phyloP scores from a whole-genome alignment of 2,797 vertebrate genomes.

The Eurystomus glaucurus region DNA sequence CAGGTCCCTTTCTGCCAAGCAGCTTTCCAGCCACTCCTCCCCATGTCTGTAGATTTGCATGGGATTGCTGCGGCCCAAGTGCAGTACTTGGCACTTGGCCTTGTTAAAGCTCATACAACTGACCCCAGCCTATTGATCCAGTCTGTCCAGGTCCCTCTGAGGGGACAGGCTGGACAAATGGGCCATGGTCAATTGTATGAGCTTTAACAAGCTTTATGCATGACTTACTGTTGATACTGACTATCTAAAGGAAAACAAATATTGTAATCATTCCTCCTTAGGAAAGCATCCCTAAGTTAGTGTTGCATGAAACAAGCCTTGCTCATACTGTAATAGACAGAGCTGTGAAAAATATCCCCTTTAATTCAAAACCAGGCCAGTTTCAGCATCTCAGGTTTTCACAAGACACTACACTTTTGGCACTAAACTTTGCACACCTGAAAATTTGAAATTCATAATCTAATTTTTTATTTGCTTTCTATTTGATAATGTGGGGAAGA shows the following conservation, averaged over 20 bases:
- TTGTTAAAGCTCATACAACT: too few relatives aligned
- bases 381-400: neutral
- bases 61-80: too few relatives aligned
- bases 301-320: constrained; percentile 53
- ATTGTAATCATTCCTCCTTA: constrained; percentile 24
- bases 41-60: too few relatives aligned
- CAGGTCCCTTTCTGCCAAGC: too few relatives aligned
- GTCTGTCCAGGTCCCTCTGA: too few relatives aligned
- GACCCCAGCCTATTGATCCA: too few relatives aligned
- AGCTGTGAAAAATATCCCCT: neutral
- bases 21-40: too few relatives aligned
- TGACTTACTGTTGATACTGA: neutral
- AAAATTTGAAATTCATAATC: neutral
- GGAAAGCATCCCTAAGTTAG: neutral
- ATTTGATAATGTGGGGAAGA: neutral
- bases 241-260: constrained; percentile 56
- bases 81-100: too few relatives aligned
- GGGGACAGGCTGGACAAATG: too few relatives aligned
- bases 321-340: neutral
- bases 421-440: neutral
- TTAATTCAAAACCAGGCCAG: neutral
- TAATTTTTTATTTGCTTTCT: neutral
- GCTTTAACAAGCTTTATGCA: neutral
- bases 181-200: too few relatives aligned
- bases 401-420: neutral